Conservation (phyloP, 2,797 vertebrate species). For the Adrianichthys oophorus region DNA sequence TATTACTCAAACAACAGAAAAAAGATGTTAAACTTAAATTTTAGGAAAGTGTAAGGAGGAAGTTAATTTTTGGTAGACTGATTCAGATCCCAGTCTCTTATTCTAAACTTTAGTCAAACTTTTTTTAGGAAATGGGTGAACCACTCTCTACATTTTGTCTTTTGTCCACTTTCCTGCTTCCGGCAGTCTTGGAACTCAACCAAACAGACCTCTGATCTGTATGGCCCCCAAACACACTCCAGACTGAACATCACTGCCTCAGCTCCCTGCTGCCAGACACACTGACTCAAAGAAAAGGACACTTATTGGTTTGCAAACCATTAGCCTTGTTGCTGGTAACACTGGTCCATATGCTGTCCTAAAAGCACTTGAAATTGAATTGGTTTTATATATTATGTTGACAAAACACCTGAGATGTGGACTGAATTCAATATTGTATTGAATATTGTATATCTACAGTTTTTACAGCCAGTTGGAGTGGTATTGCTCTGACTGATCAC, state of each 20-base stretch:
- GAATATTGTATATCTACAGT: too few relatives aligned
- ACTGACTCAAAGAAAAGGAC: conserved; percentile 1
- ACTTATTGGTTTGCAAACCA: background rate
- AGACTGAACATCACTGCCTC: conserved; percentile 26
- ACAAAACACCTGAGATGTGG: conserved; percentile 11
- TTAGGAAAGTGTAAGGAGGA: too few relatives aligned
- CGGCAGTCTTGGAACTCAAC: conserved; percentile 5
- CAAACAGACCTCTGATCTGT: conserved; percentile 39
- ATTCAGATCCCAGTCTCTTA: too few relatives aligned
- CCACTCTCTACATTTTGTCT: too few relatives aligned
- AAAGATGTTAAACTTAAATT: too few relatives aligned
- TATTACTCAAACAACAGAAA: too few relatives aligned
- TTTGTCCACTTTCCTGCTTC: too few relatives aligned
- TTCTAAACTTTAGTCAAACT: too few relatives aligned
- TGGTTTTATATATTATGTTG: conserved; percentile 14
- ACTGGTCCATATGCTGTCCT: conserved; percentile 7
- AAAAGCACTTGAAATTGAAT: conserved; percentile 10
- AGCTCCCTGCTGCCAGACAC: conserved; percentile 6
- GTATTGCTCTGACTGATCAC: background rate
- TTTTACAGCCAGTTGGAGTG: background rate
- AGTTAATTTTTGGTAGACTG: too few relatives aligned
- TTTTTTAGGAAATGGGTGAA: too few relatives aligned
- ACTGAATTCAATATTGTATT: background rate
- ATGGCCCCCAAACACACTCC: conserved; percentile 39
- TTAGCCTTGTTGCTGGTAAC: background rate